phyloP scores from a whole-genome alignment of 92 coral and sea anemone species.

The Parazoanthus darwini region DNA sequence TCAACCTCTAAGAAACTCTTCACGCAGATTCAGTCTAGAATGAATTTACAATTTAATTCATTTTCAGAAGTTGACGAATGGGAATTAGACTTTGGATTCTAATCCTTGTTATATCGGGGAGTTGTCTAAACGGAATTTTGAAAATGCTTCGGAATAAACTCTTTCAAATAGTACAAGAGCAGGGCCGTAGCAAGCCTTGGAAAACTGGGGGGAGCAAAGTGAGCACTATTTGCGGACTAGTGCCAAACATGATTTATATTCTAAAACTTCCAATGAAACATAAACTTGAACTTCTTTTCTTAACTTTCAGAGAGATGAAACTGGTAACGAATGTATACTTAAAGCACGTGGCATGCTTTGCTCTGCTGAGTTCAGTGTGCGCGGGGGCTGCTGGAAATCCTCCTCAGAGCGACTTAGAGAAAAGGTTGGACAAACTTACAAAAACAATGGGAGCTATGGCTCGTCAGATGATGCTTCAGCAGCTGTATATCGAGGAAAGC shows the following conservation, averaged over 20 bases:
- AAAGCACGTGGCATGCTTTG: background rate
- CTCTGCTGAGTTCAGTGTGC: background rate
- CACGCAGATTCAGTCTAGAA: no score
- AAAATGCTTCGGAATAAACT: no score
- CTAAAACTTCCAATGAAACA: no score
- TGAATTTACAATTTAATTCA: no score
- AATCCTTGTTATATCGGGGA: no score
- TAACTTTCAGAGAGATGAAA: slow-evolving; percentile 24
- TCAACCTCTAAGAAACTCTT: no score
- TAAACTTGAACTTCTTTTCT: background rate
- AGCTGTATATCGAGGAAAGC: slow-evolving; percentile 42
- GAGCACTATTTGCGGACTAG: background rate
- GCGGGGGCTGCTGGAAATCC: background rate
- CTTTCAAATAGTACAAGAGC: no score
- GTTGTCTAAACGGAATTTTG: no score
- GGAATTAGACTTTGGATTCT: no score
- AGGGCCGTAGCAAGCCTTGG: no score
- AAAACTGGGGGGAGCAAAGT: background rate
- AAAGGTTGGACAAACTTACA: slow-evolving; percentile 22
- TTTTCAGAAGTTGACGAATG: no score
- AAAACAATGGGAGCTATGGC: slow-evolving; percentile 35
- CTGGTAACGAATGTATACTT: background rate
- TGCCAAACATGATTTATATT: no score
- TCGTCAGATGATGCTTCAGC: slow-evolving; percentile 52
- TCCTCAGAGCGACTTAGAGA: slow-evolving; percentile 8